Evolutionary conservation across 2,113 vertebrate genomes (phyloP).

Genomic region (Cebidichthys violaceus): DNA sequence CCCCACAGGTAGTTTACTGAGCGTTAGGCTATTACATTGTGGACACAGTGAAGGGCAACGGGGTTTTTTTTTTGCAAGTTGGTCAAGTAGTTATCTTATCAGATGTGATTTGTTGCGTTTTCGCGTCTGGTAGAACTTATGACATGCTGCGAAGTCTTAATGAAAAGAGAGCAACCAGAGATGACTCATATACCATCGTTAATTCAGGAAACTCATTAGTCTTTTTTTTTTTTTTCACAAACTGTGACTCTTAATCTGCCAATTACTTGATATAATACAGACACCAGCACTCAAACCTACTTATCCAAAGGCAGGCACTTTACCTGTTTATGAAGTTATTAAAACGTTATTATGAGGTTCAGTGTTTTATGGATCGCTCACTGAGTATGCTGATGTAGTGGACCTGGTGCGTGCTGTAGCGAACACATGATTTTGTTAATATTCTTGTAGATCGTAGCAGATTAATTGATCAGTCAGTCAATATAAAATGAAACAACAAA

Average conservation of each 20-base stretch:
- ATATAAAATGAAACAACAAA: not conserved
- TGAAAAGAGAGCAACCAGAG: slow-evolving; percentile 62
- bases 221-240: not conserved
- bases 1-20: slow-evolving; percentile 23
- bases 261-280: not conserved
- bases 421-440: not conserved
- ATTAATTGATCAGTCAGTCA: not conserved
- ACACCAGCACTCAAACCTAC: not conserved
- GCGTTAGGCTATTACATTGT: slow-evolving; percentile 40
- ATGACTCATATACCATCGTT: slow-evolving; percentile 12
- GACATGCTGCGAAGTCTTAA: slow-evolving; percentile 63
- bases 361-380: not conserved
- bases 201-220: not conserved
- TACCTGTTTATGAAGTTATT: not conserved
- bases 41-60: slow-evolving; percentile 45
- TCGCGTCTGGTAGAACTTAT: slow-evolving; percentile 59
- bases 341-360: not conserved
- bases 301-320: not conserved
- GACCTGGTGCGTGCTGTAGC: not conserved
- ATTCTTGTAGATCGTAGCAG: not conserved
- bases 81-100: slow-evolving; percentile 71
- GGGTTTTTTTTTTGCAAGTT: slow-evolving; percentile 48
- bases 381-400: not conserved
- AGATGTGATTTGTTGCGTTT: slow-evolving; percentile 73
- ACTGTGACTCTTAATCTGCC: not conserved